Evolutionary conservation across 2,113 vertebrate species (phyloP).

Genomic region (Calyptommatus sinebrachiatus): DNA sequence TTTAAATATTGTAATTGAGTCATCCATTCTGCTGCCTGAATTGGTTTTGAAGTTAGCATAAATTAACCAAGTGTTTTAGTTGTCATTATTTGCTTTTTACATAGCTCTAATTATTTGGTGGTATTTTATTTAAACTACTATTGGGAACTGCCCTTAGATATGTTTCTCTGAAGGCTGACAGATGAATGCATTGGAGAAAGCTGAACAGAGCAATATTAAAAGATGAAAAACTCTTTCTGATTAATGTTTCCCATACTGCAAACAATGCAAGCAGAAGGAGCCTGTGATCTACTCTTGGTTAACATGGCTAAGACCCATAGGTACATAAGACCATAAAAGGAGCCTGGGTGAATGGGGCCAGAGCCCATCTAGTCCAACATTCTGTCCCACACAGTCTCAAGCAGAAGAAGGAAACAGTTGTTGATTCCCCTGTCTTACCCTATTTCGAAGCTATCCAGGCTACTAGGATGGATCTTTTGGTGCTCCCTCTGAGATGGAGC

Average conservation of each 20-base stretch:
- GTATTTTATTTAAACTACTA: neutral
- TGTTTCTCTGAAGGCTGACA: neutral
- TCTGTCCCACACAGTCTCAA: too few relatives aligned
- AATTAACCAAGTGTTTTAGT: neutral
- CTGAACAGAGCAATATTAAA: neutral
- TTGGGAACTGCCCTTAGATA: neutral
- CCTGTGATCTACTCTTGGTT: too few relatives aligned
- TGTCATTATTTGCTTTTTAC: neutral
- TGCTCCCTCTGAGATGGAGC: too few relatives aligned
- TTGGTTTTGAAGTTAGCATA: neutral
- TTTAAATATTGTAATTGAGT: neutral
- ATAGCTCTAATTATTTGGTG: neutral
- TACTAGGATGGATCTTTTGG: too few relatives aligned
- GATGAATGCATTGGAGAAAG: neutral
- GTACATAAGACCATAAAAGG: too few relatives aligned
- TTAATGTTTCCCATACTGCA: neutral
- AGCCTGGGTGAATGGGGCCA: too few relatives aligned
- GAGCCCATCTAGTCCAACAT: too few relatives aligned
- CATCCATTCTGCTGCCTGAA: neutral
- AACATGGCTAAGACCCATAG: too few relatives aligned
- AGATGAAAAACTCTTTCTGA: neutral
- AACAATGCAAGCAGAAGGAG: too few relatives aligned
- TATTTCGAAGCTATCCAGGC: too few relatives aligned
- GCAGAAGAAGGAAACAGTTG: too few relatives aligned
- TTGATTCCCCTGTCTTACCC: too few relatives aligned